A percentile compares a stretch with the other conserved stretches of the same genome.
Evolutionary conservation across 2,113 vertebrate species (phyloP).

Genomic region (Odocoileus virginianus): DNA sequence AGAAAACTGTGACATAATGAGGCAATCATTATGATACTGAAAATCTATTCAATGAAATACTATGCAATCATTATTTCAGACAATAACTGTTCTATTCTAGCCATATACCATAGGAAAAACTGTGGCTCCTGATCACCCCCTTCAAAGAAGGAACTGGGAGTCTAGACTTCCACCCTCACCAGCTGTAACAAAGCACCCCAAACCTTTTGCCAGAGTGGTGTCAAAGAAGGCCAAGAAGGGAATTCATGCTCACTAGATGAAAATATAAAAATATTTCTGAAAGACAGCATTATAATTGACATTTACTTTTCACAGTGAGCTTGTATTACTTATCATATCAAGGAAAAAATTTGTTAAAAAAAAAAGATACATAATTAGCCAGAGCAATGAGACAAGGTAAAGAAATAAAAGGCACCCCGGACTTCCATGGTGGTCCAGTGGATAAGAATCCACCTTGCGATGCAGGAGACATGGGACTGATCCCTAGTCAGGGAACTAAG

Average conservation of each 20-base stretch:
- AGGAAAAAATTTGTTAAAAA: neutral
- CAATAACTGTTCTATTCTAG: neutral
- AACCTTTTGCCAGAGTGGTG: neutral
- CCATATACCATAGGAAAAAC: neutral
- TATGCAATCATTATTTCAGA: neutral
- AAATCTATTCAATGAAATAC: neutral
- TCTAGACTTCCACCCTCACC: neutral
- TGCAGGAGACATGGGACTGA: neutral
- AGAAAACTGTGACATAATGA: neutral
- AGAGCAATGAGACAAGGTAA: neutral
- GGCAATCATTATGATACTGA: neutral
- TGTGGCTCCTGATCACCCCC: neutral
- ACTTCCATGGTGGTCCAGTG: neutral
- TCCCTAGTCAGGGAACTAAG: neutral
- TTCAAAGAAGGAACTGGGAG: neutral
- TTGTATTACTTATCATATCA: neutral
- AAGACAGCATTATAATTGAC: neutral
- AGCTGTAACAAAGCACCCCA: neutral
- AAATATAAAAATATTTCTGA: neutral
- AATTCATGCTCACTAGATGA: neutral
- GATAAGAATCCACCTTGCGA: neutral
- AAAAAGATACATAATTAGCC: neutral
- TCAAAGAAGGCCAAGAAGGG: neutral
- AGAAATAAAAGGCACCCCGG: neutral
- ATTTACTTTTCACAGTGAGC: neutral